Conservation (phyloP, 2,113 vertebrate genomes). For the Trichomycterus rosablanca region DNA sequence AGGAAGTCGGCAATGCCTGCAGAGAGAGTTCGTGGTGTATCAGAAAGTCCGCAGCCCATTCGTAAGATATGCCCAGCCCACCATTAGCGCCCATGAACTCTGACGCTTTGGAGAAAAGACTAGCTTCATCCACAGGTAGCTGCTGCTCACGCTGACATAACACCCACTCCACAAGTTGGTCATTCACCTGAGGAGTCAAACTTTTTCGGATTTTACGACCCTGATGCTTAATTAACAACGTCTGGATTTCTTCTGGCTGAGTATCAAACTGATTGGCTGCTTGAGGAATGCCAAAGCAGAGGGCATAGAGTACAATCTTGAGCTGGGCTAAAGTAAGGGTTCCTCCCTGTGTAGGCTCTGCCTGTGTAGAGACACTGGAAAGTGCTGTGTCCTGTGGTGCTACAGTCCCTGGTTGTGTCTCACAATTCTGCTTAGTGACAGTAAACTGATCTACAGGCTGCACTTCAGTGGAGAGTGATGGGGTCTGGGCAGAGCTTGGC, state of each 20-base stretch:
- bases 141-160: conserved; percentile 76
- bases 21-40: conserved; percentile 70
- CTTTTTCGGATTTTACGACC: conserved; percentile 39
- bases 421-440: conserved; percentile 18
- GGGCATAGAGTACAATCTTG: conserved; percentile 67
- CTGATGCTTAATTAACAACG: conserved; percentile 60
- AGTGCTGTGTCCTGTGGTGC: not conserved
- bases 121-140: conserved; percentile 75
- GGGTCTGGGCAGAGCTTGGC: not conserved
- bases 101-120: conserved; percentile 73
- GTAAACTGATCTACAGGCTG: conserved; percentile 17
- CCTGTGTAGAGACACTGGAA: not conserved
- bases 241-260: conserved; percentile 60
- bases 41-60: conserved; percentile 79
- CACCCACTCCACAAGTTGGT: conserved; percentile 77
- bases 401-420: not conserved
- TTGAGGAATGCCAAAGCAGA: conserved; percentile 73
- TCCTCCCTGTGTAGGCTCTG: conserved; percentile 42
- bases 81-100: conserved; percentile 64
- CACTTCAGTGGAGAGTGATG: conserved; percentile 22
- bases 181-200: conserved; percentile 59
- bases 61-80: conserved; percentile 67
- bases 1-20: conserved; percentile 61
- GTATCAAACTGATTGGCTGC: conserved; percentile 69
- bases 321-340: conserved; percentile 67